phyloP scores from a whole-genome alignment of 2,888 invertebrate genomes.

The Epinotia demarniana region DNA sequence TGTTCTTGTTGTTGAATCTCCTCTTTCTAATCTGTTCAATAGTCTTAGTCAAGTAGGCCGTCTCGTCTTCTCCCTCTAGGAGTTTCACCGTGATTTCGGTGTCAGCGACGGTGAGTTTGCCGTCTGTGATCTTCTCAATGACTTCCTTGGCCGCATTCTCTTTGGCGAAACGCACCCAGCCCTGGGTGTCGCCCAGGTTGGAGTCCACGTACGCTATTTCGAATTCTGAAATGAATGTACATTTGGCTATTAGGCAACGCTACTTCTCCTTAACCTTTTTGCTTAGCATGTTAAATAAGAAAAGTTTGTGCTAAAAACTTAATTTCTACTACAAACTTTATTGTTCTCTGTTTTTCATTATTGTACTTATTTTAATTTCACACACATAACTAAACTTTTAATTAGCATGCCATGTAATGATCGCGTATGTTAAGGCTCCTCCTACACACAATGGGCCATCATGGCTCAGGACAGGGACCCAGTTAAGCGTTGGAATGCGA shows the following conservation, averaged over 20 bases:
- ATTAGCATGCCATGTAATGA: too few relatives aligned
- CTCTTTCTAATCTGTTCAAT: slow-evolving; percentile 85
- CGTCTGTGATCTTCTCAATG: slow-evolving; percentile 86
- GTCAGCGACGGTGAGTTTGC: slow-evolving; percentile 83
- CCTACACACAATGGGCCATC: too few relatives aligned
- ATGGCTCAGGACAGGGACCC: too few relatives aligned
- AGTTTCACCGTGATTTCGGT: slow-evolving; percentile 82
- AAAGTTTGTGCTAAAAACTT: neutral
- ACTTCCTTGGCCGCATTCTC: slow-evolving; percentile 88
- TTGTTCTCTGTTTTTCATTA: neutral
- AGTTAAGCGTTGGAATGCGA: too few relatives aligned
- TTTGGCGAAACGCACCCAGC: slow-evolving; percentile 88
- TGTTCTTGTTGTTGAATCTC: slow-evolving; percentile 78
- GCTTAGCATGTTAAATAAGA: too few relatives aligned
- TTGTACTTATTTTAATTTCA: neutral
- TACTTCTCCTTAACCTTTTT: too few relatives aligned
- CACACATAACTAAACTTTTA: too few relatives aligned
- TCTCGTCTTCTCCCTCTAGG: slow-evolving; percentile 90
- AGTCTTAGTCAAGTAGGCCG: slow-evolving; percentile 86
- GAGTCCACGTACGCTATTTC: slow-evolving; percentile 91
- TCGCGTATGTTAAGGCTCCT: too few relatives aligned
- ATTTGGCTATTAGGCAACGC: too few relatives aligned
- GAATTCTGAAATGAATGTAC: slow-evolving; percentile 61
- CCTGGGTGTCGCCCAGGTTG: slow-evolving; percentile 89
- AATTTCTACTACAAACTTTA: neutral